Evolutionary conservation across 2,888 invertebrate species (phyloP).

Genomic region (Limnephilus rhombicus): DNA sequence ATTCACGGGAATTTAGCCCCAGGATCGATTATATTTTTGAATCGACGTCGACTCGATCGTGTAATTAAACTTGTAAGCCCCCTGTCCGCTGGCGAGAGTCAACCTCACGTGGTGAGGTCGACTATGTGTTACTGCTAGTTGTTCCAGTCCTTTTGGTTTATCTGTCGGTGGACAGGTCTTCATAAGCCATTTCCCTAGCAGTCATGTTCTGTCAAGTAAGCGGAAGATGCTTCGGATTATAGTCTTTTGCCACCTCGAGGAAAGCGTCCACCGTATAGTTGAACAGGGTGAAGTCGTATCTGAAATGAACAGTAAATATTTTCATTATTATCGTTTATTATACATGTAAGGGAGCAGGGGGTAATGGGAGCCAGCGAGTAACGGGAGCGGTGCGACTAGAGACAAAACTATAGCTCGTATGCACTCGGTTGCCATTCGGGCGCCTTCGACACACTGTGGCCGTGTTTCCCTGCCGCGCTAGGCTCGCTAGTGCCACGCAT

Average conservation of each 20-base stretch:
- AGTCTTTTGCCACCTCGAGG: constrained; percentile 78
- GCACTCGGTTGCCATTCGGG: no score
- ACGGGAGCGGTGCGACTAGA: no score
- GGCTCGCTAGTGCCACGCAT: no score
- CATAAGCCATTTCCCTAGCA: constrained; percentile 57
- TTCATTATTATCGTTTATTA: neutral
- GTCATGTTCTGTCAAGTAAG: constrained; percentile 63
- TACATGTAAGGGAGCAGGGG: no score
- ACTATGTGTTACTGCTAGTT: neutral
- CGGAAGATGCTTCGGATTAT: constrained; percentile 61
- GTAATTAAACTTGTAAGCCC: neutral
- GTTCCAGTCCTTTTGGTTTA: constrained; percentile 7
- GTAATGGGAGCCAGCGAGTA: no score
- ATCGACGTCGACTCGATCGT: neutral
- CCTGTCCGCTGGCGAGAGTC: neutral
- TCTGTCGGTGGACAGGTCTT: constrained; percentile 40
- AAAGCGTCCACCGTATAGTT: constrained; percentile 88
- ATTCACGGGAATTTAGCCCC: neutral
- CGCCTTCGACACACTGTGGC: no score
- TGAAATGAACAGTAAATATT: constrained; percentile 72
- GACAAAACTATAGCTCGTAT: no score
- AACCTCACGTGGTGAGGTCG: neutral
- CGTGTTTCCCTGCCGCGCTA: no score
- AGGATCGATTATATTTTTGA: neutral
- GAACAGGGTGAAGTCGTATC: constrained; percentile 92